Evolutionary conservation across 2,113 vertebrate genomes (phyloP).

Genomic region (Cinclus mexicanus): DNA sequence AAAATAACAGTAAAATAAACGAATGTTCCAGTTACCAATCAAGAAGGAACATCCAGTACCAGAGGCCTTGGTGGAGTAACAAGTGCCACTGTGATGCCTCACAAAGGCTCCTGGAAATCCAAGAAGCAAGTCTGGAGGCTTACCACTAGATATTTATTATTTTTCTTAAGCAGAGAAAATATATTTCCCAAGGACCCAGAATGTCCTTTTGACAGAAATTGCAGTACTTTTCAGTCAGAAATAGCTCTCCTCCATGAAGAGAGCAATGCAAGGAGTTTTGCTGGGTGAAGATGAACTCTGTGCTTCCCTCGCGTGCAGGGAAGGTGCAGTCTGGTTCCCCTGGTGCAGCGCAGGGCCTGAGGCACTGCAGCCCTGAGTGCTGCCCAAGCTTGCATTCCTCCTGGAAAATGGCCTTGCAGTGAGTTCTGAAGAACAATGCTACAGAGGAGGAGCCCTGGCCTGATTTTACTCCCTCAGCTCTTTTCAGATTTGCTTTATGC

Average conservation of each 20-base stretch:
- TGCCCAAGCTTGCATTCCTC: background rate
- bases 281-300: background rate
- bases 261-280: background rate
- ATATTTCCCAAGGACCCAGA: background rate
- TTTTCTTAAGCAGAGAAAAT: background rate
- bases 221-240: background rate
- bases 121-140: background rate
- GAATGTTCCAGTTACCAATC: background rate
- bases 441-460: background rate
- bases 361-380: background rate
- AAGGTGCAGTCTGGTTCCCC: too few species aligned
- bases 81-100: background rate
- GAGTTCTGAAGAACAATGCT: background rate
- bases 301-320: accelerated
- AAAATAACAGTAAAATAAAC: background rate
- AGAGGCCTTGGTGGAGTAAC: background rate
- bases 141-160: background rate
- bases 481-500: background rate
- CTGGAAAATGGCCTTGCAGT: background rate
- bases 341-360: background rate
- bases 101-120: background rate
- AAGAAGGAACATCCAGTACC: background rate
- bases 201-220: accelerated
- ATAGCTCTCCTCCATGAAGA: background rate
- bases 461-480: background rate